Evolutionary conservation across 2,888 invertebrate genomes (phyloP), one percentile per base, ranked within the genome.

Genomic region (Stratiomys singularior): DNA sequence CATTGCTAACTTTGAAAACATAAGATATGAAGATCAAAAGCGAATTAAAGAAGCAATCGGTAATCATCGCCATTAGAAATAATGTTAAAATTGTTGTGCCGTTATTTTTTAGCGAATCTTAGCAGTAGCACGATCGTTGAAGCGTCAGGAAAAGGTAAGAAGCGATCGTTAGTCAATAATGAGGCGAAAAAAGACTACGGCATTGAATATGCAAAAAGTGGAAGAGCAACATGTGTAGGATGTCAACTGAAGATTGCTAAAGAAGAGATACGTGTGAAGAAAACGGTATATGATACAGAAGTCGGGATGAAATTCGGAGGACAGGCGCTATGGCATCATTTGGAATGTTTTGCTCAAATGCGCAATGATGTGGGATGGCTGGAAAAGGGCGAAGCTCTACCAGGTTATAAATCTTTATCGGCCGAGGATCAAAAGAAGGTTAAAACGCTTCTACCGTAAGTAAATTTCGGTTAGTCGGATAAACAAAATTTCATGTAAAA

Each of bases 271-370:
- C 90, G 96, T 66, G 89, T 97, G 67, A 92, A 94, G 0, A 97
- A 96, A 86, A 94, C 94, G 81, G 95, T 96, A 81, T 96, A 89
- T 86, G 94, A 96, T 78, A 92, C 92, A 67, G 94, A 95, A 82
- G 89, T 93, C 23, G 96, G 94, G 0, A 91, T 90, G 83, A 92
- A 92, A 85, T 96, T 91, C 86, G 96, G 96, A 0, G 96, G 96
- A 0, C 90, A 93, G 83, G 92, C 95, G 78, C 88, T 92, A 74
- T 98, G 98, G 98, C 93, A 98, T 86, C 98, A 98, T 87, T 86
- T 96, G 1, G 93, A 94, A 79, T 98, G 98, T 85, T 98, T 98
- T 88, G 92, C 91, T 0, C 92, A 94, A 83, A 82, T 86, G 0
- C 89, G 96, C 52, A 89, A 90, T 23, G 92, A 93, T 9, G 86